Evolutionary conservation across 2,888 invertebrate species (phyloP).

Genomic region (Pterostichus madidus): DNA sequence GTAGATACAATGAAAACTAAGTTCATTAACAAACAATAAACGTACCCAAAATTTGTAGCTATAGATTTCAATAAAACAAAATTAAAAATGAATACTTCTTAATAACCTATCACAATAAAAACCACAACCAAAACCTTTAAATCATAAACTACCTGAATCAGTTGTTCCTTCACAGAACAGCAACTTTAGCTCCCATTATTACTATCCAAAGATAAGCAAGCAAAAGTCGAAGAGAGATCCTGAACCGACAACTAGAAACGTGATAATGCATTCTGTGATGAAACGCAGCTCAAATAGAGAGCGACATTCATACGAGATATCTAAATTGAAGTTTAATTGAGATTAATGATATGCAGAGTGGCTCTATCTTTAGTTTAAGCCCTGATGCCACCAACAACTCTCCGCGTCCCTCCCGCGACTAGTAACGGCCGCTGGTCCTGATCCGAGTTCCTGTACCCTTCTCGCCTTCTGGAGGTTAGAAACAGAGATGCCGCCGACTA

Average conservation of each 20-base stretch:
- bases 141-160: constrained; percentile 31
- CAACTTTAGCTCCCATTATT: not conserved
- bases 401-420: constrained; percentile 26
- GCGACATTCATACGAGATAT: constrained; percentile 76
- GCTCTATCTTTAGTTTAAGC: constrained; percentile 74
- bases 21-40: no score
- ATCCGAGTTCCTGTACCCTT: constrained; percentile 17
- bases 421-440: constrained; percentile 34
- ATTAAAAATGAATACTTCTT: constrained; percentile 10
- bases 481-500: no score
- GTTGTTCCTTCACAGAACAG: constrained; percentile 9
- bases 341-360: constrained; percentile 78
- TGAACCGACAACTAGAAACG: constrained; percentile 50
- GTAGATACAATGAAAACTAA: no score
- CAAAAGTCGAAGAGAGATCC: constrained; percentile 16
- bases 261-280: constrained; percentile 72
- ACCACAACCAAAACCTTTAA: no score
- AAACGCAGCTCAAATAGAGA: constrained; percentile 74
- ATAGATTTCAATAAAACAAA: no score
- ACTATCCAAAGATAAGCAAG: constrained; percentile 22
- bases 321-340: constrained; percentile 77
- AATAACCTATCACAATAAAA: not conserved
- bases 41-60: no score
- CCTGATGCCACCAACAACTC: constrained; percentile 55
- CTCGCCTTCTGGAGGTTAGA: no score